Conservation (phyloP, 2,888 invertebrate species). For the Elegia similella region DNA sequence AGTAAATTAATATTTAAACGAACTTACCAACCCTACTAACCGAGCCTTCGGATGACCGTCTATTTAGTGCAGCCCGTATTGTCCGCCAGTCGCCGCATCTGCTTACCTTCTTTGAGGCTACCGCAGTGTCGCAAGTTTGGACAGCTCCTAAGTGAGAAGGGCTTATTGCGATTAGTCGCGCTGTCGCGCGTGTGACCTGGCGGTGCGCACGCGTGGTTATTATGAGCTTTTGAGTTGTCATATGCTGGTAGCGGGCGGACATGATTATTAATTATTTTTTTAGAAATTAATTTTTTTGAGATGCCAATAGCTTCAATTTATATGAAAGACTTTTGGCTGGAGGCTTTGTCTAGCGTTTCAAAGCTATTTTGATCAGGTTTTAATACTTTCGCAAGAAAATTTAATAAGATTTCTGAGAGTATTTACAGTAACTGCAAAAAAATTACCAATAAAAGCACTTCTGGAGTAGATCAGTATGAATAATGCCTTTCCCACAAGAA, state of each 20-base stretch:
- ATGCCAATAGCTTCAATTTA: no score
- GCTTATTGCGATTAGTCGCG: slow-evolving; percentile 13
- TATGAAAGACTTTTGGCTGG: no score
- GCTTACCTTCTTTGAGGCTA: slow-evolving; percentile 11
- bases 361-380: no score
- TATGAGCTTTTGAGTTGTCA: background rate
- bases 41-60: background rate
- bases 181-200: background rate
- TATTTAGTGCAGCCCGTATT: background rate
- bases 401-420: no score
- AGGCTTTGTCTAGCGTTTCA: no score
- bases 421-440: no score
- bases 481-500: no score
- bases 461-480: no score
- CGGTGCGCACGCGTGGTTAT: background rate
- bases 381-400: no score
- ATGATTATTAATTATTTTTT: background rate
- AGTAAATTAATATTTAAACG: no score
- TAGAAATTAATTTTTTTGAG: no score
- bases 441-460: no score
- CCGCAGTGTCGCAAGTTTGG: slow-evolving; percentile 12
- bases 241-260: background rate
- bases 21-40: background rate
- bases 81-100: slow-evolving; percentile 1
- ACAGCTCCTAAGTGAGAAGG: slow-evolving; percentile 7